These are phyloP conservation scores for Pavo muticus DNA, from an alignment of 2,113 vertebrate species.

Conservation along the genomic window DNA sequence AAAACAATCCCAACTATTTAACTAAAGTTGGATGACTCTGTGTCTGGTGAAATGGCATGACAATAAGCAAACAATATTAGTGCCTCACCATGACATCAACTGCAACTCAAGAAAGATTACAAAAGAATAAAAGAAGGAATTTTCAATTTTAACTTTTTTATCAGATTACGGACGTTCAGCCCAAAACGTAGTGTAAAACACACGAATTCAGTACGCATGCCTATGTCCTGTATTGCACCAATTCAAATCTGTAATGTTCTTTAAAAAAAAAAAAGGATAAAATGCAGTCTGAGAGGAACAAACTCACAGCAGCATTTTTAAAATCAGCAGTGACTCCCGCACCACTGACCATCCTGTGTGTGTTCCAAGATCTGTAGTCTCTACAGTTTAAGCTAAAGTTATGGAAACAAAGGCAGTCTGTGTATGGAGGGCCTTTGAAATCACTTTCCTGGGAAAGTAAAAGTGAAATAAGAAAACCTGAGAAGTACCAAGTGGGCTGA, in stretches of 20 bases:
- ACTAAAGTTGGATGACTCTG: neutral
- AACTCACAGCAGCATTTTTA: neutral
- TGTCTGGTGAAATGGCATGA: neutral
- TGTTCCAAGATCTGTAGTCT: neutral
- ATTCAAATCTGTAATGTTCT: neutral
- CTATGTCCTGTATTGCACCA: neutral
- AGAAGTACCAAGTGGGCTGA: neutral
- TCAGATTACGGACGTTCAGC: neutral
- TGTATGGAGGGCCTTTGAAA: neutral
- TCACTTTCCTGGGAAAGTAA: neutral
- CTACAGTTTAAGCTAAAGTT: neutral
- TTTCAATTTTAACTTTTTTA: neutral
- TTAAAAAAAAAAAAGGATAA: neutral
- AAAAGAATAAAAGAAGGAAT: neutral
- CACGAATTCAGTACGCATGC: accelerated
- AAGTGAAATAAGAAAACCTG: neutral
- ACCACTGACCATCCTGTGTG: neutral
- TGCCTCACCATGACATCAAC: neutral
- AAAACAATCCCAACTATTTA: neutral
- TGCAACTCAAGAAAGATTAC: neutral
- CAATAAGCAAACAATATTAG: neutral
- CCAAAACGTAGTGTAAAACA: neutral
- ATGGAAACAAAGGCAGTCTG: neutral
- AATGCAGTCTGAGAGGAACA: neutral
- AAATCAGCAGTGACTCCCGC: neutral